phyloP scores from a whole-genome alignment of 1,140 invertebrate species.

The Caerostris darwini region DNA sequence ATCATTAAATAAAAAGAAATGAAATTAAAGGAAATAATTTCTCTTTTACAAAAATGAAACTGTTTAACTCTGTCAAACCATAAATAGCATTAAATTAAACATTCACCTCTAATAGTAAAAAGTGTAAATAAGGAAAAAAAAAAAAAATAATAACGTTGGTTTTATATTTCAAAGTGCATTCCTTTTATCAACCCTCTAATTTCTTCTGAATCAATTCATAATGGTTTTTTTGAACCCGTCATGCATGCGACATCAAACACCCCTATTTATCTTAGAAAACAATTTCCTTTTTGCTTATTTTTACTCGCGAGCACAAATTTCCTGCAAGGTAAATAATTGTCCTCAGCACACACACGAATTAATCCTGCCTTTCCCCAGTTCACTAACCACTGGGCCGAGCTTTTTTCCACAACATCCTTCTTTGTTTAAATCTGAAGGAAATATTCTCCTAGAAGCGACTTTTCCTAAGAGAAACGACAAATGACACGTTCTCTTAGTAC shows the following conservation, averaged over 20 bases:
- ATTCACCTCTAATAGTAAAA: no score
- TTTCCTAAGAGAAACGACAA: background rate
- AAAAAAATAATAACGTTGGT: no score
- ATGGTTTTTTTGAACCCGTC: background rate
- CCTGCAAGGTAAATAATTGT: background rate
- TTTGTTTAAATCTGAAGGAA: background rate
- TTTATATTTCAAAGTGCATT: background rate
- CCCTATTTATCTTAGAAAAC: background rate
- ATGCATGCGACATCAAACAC: background rate
- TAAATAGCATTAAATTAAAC: no score
- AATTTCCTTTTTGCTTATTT: background rate
- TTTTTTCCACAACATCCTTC: slow-evolving; percentile 14
- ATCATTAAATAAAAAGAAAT: no score
- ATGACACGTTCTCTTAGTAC: background rate
- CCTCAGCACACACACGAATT: background rate
- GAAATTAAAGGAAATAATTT: no score
- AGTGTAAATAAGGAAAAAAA: no score
- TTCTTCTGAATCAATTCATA: background rate
- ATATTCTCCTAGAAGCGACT: background rate
- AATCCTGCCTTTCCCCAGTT: background rate
- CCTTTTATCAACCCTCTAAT: background rate
- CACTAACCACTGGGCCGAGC: background rate
- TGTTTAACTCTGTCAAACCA: no score
- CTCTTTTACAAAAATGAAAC: no score
- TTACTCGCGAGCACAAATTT: background rate